Conservation (phyloP, 2,113 vertebrate genomes). For the Elachura formosa region DNA sequence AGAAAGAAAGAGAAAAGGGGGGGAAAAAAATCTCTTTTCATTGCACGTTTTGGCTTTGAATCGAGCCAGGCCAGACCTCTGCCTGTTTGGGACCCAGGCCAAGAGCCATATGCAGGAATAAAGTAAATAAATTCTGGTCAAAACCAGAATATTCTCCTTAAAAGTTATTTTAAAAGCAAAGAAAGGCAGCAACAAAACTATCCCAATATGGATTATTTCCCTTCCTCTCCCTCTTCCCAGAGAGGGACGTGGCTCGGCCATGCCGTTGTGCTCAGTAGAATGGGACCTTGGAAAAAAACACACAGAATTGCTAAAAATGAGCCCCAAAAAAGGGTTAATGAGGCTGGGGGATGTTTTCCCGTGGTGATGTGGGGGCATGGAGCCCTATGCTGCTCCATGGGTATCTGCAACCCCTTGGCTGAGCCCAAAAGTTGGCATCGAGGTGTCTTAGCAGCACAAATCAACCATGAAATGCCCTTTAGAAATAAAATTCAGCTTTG, state of each 20-base stretch:
- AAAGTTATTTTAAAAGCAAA: slow-evolving; percentile 24
- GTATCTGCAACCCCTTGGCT: neutral
- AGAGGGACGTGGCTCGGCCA: neutral
- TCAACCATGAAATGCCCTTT: slow-evolving; percentile 19
- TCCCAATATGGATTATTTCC: neutral
- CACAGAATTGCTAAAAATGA: neutral
- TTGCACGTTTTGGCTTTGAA: slow-evolving; percentile 28
- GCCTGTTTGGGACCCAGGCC: slow-evolving; percentile 45
- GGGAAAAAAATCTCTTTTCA: neutral
- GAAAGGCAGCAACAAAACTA: neutral
- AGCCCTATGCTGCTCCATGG: neutral
- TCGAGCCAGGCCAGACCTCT: slow-evolving; percentile 38
- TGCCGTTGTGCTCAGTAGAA: neutral
- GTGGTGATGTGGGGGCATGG: neutral
- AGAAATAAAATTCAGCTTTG: neutral
- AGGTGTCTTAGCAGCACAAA: slow-evolving; percentile 30
- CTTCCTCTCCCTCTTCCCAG: neutral
- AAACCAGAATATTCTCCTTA: slow-evolving; percentile 56
- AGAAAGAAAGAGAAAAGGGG: neutral
- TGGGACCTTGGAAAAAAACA: neutral
- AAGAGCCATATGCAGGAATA: slow-evolving; percentile 48
- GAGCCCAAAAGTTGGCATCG: slow-evolving; percentile 6
- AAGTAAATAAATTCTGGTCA: slow-evolving; percentile 58
- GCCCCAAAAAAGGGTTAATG: neutral
- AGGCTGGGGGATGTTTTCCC: neutral